Base-by-base conservation (phyloP, 2,113 vertebrate genomes). In the Scatophagus argus region DNA sequence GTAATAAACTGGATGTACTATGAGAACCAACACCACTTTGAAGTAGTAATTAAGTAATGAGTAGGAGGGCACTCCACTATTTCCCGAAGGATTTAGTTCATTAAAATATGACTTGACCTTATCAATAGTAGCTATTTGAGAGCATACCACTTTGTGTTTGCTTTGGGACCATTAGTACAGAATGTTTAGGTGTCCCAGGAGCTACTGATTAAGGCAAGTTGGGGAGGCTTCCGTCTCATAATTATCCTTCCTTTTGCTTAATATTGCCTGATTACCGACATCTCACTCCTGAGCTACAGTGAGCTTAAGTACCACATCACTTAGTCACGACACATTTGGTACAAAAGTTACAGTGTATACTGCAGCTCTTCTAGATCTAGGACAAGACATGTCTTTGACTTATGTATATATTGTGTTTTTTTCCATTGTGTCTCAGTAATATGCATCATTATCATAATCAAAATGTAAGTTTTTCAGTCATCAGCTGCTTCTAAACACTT, bases 31-130 rank as follows among this genome's bases (percentile, higher is more conserved):
- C 69, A 63, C 49, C 64, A 56, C 56, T 31, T 36, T 60, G 44
- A 29, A 67, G 41, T 25, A 19, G n/a, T 67, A 71, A 86, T 86
- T 73, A 59, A 27, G 25, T 39, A 36, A 82, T 82, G 46, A 69
- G 63, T 11, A 41, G 32, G 49, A 23, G 21, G 16, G 19, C 55
- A 44, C 58, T 17, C 2, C 63, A 51, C 25, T 4, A 11, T 61
- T 80, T 44, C 80, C 58, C 79, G 41, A 71, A 64, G 62, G 64
- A 25, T 47, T 73, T 19, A 21, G 25, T 62, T 87, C 54, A 60
- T 83, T 87, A 79, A 70, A 85, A 27, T 47, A 32, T 64, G 31
- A 77, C 38, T 60, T 82, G 77, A 82, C 78, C 84, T 87, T 77
- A 82, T 86, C 71, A 69, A 21, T 31, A 39, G 31, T 31, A 39